Conservation (phyloP, 2,113 vertebrate species). For the Micronisus gabar region DNA sequence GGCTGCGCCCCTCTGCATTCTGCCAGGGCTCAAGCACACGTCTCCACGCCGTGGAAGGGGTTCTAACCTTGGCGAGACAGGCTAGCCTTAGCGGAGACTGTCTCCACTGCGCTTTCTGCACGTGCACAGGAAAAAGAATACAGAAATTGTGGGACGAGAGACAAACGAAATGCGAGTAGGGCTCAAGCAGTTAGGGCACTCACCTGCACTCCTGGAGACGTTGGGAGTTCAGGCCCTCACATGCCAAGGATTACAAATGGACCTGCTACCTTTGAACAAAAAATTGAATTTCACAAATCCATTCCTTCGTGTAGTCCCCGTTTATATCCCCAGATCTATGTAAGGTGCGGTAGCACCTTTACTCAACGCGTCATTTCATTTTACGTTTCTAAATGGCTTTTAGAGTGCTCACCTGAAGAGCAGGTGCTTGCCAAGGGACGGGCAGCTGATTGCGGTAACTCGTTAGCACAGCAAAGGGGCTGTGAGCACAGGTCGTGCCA, state of each 20-base stretch:
- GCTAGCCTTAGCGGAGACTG: not conserved
- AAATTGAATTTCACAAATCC: not conserved
- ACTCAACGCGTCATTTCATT: rapidly evolving
- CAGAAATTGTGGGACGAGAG: not conserved
- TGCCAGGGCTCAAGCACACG: not conserved
- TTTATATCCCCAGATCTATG: not conserved
- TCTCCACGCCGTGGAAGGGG: not conserved
- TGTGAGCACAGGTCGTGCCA: not conserved
- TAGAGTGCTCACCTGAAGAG: not conserved
- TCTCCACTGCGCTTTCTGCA: not conserved
- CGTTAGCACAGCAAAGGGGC: not conserved
- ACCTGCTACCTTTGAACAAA: not conserved
- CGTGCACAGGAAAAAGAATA: not conserved
- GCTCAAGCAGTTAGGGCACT: not conserved
- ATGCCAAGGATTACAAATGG: not conserved
- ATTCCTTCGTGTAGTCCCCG: not conserved
- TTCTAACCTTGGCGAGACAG: not conserved
- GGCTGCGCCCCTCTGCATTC: not conserved
- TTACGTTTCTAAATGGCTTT: not conserved
- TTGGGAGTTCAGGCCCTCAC: not conserved
- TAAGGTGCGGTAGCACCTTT: not conserved
- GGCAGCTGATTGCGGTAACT: not conserved
- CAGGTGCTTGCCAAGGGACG: not conserved
- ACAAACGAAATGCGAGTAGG: not conserved
- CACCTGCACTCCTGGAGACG: not conserved